These are phyloP conservation scores for Prinia subflava DNA, from an alignment of 2,113 vertebrate species.

Conservation along the genomic window DNA sequence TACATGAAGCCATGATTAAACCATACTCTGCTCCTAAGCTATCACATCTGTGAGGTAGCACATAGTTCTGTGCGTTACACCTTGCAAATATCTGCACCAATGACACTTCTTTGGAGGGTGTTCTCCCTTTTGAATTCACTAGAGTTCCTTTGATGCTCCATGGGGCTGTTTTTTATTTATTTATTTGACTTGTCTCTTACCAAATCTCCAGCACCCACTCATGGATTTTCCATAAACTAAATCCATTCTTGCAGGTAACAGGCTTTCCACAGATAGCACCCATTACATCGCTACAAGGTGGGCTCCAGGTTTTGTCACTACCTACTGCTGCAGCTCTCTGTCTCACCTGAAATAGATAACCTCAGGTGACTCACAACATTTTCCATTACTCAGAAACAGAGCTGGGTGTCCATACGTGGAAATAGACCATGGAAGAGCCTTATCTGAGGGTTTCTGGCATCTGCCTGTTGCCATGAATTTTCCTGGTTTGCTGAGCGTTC, in stretches of 20 bases:
- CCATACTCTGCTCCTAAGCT: neutral
- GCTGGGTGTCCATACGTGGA: neutral
- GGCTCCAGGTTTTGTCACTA: neutral
- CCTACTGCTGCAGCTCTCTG: neutral
- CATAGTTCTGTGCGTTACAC: neutral
- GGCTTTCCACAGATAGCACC: neutral
- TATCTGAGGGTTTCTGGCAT: neutral
- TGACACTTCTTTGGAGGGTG: neutral
- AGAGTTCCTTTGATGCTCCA: neutral
- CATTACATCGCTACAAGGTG: rapidly evolving
- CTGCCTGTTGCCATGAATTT: no score
- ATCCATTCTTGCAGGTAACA: neutral
- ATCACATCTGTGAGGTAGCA: neutral
- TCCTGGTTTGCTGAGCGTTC: no score
- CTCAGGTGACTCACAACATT: neutral
- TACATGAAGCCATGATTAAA: neutral
- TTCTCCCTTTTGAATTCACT: neutral
- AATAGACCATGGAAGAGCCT: neutral
- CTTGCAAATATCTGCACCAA: neutral
- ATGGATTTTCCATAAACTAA: neutral
- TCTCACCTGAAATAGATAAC: neutral
- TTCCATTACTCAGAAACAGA: neutral
- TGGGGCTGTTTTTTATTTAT: neutral
- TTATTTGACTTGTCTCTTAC: neutral
- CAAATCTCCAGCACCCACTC: neutral